Evolutionary conservation across 2,888 invertebrate genomes (phyloP), one percentile per base, ranked within the genome.

Genomic region (Aquatica leii): DNA sequence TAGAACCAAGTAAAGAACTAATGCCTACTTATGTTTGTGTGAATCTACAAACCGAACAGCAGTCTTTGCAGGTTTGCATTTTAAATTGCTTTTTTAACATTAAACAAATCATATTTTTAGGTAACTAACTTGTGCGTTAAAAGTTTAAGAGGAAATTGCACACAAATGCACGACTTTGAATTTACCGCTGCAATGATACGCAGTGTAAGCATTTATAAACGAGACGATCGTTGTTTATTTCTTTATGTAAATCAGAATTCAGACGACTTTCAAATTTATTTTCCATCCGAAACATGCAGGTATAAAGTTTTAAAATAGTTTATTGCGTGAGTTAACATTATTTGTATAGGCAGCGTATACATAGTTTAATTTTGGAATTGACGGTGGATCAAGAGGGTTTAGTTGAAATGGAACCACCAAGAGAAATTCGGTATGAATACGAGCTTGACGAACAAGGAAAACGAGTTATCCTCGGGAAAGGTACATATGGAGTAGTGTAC

Each of bases 191-290:
- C 92, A 66, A 90, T 91, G 86, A 95, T 97, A 69, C 88, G 95
- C 72, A 93, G 93, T 73, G 92, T 96, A 69, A 95, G 97, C 83
- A 85, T 97, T 65, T 98, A 97, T 82, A 98, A 97, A 82, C 88
- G 97, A 41, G 98, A 99, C 81, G 95, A 97, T 77, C 87, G 98
- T 14, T 97, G 97, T 69, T 87, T 98, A 9, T 98, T 98, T 81
- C 86, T 99, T 0, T 99, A 99, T 81, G 98, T 99, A 34, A 94
- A 96, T 80, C 94, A 97, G 81, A 98, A 98, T 81, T 97, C 97
- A 0, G 97, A 98, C 77, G 98, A 98, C 83, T 99, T 99, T 84
- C 98, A 98, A 87, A 95, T 99, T 83, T 97, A 92, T 82, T 92
- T 99, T 74, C 97, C 99, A 0, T 97, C 98, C 1, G 89, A 91